Percentiles rank a stretch among this genome's conserved stretches.
phyloP scores from a whole-genome alignment of 2,113 vertebrate genomes.

The Aptenodytes patagonicus region DNA sequence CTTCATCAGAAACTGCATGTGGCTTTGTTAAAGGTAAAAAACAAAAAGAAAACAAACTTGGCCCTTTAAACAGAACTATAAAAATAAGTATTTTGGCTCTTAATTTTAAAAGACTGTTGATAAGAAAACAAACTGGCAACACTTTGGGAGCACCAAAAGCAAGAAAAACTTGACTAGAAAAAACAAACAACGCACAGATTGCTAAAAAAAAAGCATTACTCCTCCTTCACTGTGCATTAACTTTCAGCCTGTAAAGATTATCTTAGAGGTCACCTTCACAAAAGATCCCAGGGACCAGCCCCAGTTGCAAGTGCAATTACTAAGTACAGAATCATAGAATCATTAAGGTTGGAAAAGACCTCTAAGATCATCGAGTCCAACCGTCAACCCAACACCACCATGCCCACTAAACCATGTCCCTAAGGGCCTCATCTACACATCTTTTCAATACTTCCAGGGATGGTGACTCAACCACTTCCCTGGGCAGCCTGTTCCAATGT shows the following conservation, averaged over 20 bases:
- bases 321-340: too few species aligned
- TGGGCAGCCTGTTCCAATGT: too few species aligned
- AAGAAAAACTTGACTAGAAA: background rate
- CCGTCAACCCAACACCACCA: too few species aligned
- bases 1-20: constrained; percentile 82
- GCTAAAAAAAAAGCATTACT: background rate
- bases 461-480: too few species aligned
- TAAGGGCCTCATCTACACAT: too few species aligned
- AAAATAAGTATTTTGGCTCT: background rate
- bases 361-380: too few species aligned
- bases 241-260: background rate
- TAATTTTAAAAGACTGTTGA: background rate
- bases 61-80: background rate
- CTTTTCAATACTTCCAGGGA: too few species aligned
- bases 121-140: background rate
- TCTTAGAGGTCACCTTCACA: background rate
- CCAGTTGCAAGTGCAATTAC: background rate
- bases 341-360: too few species aligned
- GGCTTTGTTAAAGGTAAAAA: constrained; percentile 70
- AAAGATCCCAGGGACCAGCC: background rate
- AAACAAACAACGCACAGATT: background rate
- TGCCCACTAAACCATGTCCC: too few species aligned
- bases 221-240: background rate
- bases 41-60: background rate
- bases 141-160: background rate